These are phyloP conservation scores for Acleris holmiana DNA, from an alignment of 2,888 invertebrate genomes.

Conservation along the genomic window DNA sequence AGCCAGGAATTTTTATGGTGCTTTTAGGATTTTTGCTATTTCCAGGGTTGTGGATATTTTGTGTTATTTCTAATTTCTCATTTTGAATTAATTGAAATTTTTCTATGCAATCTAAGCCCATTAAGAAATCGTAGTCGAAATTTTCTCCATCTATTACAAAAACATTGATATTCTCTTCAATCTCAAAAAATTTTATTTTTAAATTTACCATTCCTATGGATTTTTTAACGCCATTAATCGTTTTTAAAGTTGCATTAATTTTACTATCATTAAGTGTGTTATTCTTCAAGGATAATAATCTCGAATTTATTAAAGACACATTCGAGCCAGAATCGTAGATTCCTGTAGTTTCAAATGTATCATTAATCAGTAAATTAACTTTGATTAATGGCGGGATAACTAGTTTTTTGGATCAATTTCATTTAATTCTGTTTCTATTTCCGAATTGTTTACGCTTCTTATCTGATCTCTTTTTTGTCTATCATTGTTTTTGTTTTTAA, in stretches of 20 bases:
- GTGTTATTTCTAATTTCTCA: slow-evolving; percentile 33
- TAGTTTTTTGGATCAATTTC: slow-evolving; percentile 45
- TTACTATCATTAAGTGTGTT: slow-evolving; percentile 5
- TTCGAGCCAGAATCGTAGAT: slow-evolving; percentile 51
- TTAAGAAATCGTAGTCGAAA: slow-evolving; percentile 37
- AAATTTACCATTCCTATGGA: slow-evolving; percentile 36
- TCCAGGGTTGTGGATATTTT: slow-evolving; percentile 4
- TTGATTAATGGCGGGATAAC: slow-evolving; percentile 42
- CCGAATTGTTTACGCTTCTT: slow-evolving; percentile 37
- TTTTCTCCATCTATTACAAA: slow-evolving; percentile 27
- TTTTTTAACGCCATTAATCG: slow-evolving; percentile 41
- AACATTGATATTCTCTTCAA: slow-evolving; percentile 41
- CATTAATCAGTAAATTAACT: slow-evolving; percentile 43
- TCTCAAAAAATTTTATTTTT: slow-evolving; percentile 41
- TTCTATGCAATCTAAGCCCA: slow-evolving; percentile 40
- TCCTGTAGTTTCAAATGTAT: slow-evolving; percentile 41
- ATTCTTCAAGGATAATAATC: slow-evolving; percentile 37
- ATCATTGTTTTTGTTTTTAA: slow-evolving; percentile 31
- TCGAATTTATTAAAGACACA: slow-evolving; percentile 48
- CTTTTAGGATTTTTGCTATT: not conserved
- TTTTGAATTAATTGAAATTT: slow-evolving; percentile 36
- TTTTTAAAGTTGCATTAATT: slow-evolving; percentile 38
- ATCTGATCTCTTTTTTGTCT: slow-evolving; percentile 25
- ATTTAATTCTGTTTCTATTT: slow-evolving; percentile 40
- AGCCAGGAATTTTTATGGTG: slow-evolving; percentile 24